Conservation (phyloP, 2,797 vertebrate species). For the Macropus fuliginosus region DNA sequence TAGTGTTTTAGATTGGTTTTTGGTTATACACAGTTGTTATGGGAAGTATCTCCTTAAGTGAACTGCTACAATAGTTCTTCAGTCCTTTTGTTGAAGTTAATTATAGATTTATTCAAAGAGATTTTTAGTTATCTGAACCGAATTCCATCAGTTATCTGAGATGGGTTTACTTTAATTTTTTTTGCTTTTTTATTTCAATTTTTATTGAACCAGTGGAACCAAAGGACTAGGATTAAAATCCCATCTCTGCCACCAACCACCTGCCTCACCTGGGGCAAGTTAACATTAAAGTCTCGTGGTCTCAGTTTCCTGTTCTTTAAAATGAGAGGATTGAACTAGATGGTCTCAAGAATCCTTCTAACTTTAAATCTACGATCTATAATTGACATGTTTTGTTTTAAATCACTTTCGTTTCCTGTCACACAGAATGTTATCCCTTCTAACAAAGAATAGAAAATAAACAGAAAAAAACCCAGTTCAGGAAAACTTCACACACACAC, state of each 20-base stretch:
- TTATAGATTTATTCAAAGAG: neutral
- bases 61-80: neutral
- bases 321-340: neutral
- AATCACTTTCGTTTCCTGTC: neutral
- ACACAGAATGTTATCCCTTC: neutral
- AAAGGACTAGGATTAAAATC: neutral
- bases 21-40: neutral
- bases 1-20: neutral
- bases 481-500: neutral
- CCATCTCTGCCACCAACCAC: neutral
- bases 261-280: neutral
- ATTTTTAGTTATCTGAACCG: neutral
- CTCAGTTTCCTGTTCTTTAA: neutral
- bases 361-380: neutral
- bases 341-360: neutral
- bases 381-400: neutral
- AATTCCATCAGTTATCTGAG: neutral
- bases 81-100: neutral
- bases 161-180: neutral
- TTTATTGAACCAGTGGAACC: neutral
- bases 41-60: neutral
- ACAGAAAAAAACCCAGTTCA: neutral
- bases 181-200: neutral
- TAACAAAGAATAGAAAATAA: neutral
- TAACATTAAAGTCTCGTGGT: neutral